Conservation (phyloP, 1,140 invertebrate genomes). For the Musca domestica region DNA sequence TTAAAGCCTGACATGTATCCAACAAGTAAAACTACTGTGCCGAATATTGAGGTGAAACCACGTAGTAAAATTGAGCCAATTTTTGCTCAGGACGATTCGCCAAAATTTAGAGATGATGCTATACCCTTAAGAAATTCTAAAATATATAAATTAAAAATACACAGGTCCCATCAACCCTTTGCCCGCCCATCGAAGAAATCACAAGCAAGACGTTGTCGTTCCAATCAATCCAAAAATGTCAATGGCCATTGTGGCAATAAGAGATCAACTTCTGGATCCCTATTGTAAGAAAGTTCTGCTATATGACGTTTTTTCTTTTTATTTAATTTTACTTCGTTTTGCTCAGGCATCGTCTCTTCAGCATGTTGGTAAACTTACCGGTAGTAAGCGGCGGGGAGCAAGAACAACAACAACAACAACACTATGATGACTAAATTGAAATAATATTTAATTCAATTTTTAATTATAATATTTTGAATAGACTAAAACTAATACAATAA, state of each 20-base stretch:
- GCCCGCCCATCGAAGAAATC: not conserved
- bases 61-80: slow-evolving; percentile 8
- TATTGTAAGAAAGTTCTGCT: slow-evolving; percentile 42
- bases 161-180: slow-evolving; percentile 29
- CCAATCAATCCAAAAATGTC: slow-evolving; percentile 39
- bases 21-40: too few species aligned
- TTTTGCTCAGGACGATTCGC: not conserved
- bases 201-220: slow-evolving; percentile 31
- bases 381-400: not conserved
- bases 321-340: slow-evolving; percentile 17
- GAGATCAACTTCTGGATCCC: slow-evolving; percentile 37
- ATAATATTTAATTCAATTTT: not conserved
- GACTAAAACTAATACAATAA: not conserved
- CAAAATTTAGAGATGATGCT: not conserved
- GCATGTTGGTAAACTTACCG: slow-evolving; percentile 33
- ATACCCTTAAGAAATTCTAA: slow-evolving; percentile 30
- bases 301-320: slow-evolving; percentile 10
- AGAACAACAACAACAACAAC: not conserved
- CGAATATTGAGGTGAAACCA: not conserved
- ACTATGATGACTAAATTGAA: not conserved
- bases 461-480: not conserved
- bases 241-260: slow-evolving; percentile 40
- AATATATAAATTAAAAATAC: slow-evolving; percentile 47
- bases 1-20: too few species aligned
- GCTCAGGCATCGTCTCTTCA: slow-evolving; percentile 41